A percentile compares a stretch with the other conserved stretches of the same genome.
Evolutionary conservation across 2,113 vertebrate species (phyloP).

Genomic region (Campylorhamphus procurvoides): DNA sequence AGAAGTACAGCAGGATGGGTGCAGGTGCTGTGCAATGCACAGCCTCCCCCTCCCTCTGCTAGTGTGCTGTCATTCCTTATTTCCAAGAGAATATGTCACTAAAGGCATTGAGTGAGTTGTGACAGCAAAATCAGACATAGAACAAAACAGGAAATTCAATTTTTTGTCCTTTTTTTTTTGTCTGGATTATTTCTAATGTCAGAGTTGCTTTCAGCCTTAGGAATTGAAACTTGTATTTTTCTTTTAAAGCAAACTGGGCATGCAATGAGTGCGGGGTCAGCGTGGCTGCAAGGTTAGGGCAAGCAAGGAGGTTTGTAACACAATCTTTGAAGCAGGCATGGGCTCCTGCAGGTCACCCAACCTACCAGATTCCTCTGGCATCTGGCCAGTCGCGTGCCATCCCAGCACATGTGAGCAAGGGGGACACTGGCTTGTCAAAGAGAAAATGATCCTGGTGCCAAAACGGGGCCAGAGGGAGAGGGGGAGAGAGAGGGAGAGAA

Average conservation of each 20-base stretch:
- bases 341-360: neutral
- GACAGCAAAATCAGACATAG: neutral
- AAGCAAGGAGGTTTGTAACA: slow-evolving; percentile 14
- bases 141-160: neutral
- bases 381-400: slow-evolving; percentile 97
- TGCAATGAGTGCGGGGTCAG: slow-evolving; percentile 33
- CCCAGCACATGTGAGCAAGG: slow-evolving; percentile 90
- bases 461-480: neutral
- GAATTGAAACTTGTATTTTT: neutral
- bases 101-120: neutral
- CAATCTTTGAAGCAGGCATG: neutral
- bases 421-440: slow-evolving; percentile 94
- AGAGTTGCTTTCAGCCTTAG: neutral
- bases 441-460: slow-evolving; percentile 89
- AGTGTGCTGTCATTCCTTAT: neutral
- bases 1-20: neutral
- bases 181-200: neutral
- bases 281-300: slow-evolving; percentile 36
- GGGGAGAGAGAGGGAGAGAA: neutral
- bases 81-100: rapidly evolving
- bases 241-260: neutral
- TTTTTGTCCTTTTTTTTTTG: neutral
- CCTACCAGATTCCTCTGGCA: slow-evolving; percentile 94
- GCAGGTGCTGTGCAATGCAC: neutral
- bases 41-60: neutral